Evolutionary conservation across 1,140 invertebrate species (phyloP), one percentile per base, ranked within the genome.

Genomic region (Trichomalopsis sarcophagae): DNA sequence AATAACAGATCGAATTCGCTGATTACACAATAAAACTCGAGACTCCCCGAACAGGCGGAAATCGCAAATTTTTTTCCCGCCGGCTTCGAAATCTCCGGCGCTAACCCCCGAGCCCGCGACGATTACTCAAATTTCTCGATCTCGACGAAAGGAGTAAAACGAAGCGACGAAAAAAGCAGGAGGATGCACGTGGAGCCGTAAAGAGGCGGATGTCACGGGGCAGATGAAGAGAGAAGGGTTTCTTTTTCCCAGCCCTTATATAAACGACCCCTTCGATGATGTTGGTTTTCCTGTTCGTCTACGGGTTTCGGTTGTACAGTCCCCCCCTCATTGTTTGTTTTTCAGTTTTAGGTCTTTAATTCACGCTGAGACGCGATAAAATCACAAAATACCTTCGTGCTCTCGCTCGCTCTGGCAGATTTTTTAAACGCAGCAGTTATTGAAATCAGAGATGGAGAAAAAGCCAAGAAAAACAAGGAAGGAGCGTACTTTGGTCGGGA

Each of bases 101-200:
- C 10, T 27, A 84, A 77, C 75, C 47, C 81, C 55, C 23, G 33
- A 79, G 81, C 69, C 47, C 69, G 82, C 23, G 85, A n/a, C 86
- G 86, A 88, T 89, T 88, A 87, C 88, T 90, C 86, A 84, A 87
- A 91, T 90, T 90, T 90, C 89, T 90, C 87, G 77, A 66, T 90
- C 89, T 90, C 87, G 77, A 66, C 87, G 88, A 88, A 89, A 90
- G 88, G 89, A 90, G 89, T 88, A 82, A 85, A 81, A 81, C 13
- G 79, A 85, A 27, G 30, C 76, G 44, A 40, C 27, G 62, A 68
- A 76, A 76, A 82, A 76, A 40, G 33, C 62, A 21, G 33, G 68
- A 77, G 17, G 13, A 69, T 66, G 71, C 7, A 75, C 33, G 14
- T 0, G 2, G 55, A 62, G 55, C 17, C 55, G 55, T n/a, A 62